Base-by-base conservation (phyloP, 2,113 vertebrate genomes). In the Geococcyx californianus region DNA sequence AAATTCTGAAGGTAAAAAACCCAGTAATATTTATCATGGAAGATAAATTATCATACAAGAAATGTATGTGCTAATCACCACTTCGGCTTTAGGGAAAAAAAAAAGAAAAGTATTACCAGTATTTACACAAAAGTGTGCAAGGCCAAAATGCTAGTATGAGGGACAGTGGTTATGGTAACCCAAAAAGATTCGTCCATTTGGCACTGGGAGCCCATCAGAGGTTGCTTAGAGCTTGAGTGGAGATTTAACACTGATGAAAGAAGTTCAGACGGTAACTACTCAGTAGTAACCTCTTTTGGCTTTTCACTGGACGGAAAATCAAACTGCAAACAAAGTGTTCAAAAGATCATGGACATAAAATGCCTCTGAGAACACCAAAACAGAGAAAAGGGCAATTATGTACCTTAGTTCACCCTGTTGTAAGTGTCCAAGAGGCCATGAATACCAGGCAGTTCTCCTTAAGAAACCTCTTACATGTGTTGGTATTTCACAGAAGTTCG, bases 271-370 rank as follows among this genome's bases (percentile, higher is more conserved):
- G 36, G 25, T 45, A 76, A 59, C 36, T 80, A 31, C 38, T 26
- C 58, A 74, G 45, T 9, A 77, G 23, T 62, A 66, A 25, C 13
- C n/a, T n/a, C n/a, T 93, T 31, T n/a, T 38, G 40, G 16, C 23
- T 44, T 45, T 45, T 88, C n/a, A 52, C 4, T 54, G 58, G 69
- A 63, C 26, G 70, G 56, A 89, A 74, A 91, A 64, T 2, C 38
- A 85, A 84, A 79, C 34, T 2, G 5, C 58, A 78, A 60, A 81
- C n/a, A 13, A 89, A 59, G 25, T 6, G 36, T 52, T 68, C 26
- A 45, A 81, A 94, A 84, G 13, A 76, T 1, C 0, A 0, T 6
- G 11, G 40, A 23, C 62, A 11, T 3, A 47, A 81, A 81, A 72
- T 6, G 18, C 16, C 23, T 34, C 38, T 44, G 15, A 81, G n/a